phyloP scores from a whole-genome alignment of 2,797 vertebrate species.

The Holocentrus rufus region DNA sequence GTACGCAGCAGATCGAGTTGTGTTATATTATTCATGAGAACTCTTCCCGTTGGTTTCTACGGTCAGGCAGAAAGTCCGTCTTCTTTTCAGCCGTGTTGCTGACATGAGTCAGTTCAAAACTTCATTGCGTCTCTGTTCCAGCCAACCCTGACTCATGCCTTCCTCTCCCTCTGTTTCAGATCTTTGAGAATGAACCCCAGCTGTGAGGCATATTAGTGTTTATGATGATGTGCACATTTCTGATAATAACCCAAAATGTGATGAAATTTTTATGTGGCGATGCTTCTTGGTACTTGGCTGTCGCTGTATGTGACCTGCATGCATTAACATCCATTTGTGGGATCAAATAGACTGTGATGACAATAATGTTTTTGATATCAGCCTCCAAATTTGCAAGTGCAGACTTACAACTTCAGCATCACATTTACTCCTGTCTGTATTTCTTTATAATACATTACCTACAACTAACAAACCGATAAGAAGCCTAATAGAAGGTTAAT shows the following conservation, averaged over 20 bases:
- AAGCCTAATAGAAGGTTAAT: background rate
- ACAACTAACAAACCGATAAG: no score
- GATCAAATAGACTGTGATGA: background rate
- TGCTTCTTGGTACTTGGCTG: background rate
- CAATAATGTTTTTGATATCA: background rate
- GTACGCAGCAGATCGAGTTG: constrained; percentile 4
- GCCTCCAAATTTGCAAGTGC: no score
- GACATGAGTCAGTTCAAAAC: constrained; percentile 46
- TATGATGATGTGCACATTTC: constrained; percentile 8
- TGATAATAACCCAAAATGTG: constrained; percentile 4
- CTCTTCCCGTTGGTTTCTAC: background rate
- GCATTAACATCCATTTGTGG: background rate
- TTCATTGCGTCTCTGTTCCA: constrained; percentile 14
- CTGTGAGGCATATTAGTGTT: constrained; percentile 10
- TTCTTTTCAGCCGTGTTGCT: constrained; percentile 19
- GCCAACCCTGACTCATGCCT: constrained; percentile 34
- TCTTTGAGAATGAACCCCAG: background rate
- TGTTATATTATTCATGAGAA: background rate
- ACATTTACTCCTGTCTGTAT: no score
- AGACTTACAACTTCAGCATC: no score
- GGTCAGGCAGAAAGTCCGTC: constrained; percentile 18
- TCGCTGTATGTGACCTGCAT: background rate
- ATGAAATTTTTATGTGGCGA: background rate
- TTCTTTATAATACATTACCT: no score
- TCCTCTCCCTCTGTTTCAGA: constrained; percentile 4